phyloP scores from a whole-genome alignment of 1,140 invertebrate species.

The Tetragnatha versicolor region DNA sequence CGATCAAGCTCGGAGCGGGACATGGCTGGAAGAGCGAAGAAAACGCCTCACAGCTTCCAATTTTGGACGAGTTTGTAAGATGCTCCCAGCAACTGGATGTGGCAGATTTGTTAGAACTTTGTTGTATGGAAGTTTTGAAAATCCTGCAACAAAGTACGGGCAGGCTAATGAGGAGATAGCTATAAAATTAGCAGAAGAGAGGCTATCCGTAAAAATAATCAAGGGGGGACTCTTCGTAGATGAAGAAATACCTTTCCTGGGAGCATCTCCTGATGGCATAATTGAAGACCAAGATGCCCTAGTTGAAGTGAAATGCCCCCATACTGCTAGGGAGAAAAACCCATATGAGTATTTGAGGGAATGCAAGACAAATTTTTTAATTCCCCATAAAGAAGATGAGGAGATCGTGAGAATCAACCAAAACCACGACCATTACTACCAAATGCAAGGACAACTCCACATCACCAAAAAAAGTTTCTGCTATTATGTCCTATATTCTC shows the following conservation, averaged over 20 bases:
- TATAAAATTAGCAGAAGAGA: not conserved
- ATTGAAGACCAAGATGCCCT: not conserved
- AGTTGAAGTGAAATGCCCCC: not conserved
- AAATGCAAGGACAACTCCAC: too few relatives aligned
- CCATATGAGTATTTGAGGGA: not conserved
- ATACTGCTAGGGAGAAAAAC: not conserved
- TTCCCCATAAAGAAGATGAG: too few relatives aligned
- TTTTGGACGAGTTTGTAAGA: not conserved
- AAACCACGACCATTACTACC: too few relatives aligned
- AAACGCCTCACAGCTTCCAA: conserved; percentile 1
- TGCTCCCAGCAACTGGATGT: not conserved
- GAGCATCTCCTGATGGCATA: too few relatives aligned
- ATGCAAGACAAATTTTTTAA: too few relatives aligned
- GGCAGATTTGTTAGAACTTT: not conserved
- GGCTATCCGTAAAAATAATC: not conserved
- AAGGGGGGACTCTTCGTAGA: not conserved
- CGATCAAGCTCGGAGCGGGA: not conserved
- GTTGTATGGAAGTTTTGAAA: not conserved
- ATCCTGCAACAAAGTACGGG: not conserved
- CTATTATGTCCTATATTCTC: too few relatives aligned
- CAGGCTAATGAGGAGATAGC: not conserved
- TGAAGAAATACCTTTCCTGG: not conserved
- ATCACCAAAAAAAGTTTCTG: too few relatives aligned
- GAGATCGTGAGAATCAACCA: too few relatives aligned
- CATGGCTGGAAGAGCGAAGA: not conserved